Base-by-base conservation (phyloP, 2,888 invertebrate species). In the Petrolisthes cinctipes region DNA sequence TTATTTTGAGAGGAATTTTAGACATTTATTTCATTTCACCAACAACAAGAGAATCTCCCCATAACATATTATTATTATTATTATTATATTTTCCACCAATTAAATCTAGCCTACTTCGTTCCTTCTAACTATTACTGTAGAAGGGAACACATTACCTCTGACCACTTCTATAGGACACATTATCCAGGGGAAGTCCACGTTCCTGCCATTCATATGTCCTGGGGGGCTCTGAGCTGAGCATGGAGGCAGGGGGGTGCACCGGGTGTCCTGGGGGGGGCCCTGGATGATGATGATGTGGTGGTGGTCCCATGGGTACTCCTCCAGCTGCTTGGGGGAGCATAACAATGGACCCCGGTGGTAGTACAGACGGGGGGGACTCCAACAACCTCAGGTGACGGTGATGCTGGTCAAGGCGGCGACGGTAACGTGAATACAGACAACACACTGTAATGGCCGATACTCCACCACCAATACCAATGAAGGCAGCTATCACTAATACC, bases 391-490 rank as follows among this genome's bases (percentile, higher is more conserved):
- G 75, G 83, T 90, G 90, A 17, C 85, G 90, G 14, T 89, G 86
- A 53, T 90, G 86, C 5, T 83, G 86, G 76, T 87, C 83, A 51
- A 90, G 17, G 7, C 83, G 83, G 57, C 84, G 83, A 54, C 89
- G 89, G 71, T 90, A 90, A 14, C 81, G 82, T 6, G 85, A 83
- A 92, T 95, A 95, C 93, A 96, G 94, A 91, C 95, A 95, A 92
- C 96, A 96, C 56, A 96, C 93, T 9, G 95, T 94, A 91, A 95
- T 94, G 9, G 95, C 94, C 0, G 96, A 95, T 54, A 95, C 93
- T 54, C 96, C 92, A 0, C 96, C 95, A 0, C 95, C 95, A 1
- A 96, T 91, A 0, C 96, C 96, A 83, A 96, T 94, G 5, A 95
- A 93, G 0, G 94, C 95, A 0, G 96, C 96, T 75, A 96, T 93